Evolutionary conservation across 92 coral and sea anemone genomes (phyloP), one percentile per base, ranked within the genome.

Genomic region (Paramuricea clavata): DNA sequence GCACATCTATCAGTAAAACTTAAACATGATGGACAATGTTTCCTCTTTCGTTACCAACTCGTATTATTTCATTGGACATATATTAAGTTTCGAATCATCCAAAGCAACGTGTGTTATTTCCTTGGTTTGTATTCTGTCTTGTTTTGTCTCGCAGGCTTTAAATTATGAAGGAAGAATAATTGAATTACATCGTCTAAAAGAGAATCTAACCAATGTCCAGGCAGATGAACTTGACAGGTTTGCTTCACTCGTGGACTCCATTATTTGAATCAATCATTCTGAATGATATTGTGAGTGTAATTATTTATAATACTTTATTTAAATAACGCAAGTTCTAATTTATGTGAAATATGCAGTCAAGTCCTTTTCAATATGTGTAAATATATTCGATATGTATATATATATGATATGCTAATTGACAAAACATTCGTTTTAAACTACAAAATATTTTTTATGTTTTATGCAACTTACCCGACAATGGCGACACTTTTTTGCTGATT

Each of bases 191-290:
- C 87, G 92, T 69, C 83, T 96, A n/a, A 93, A 89, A 83, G 65
- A 86, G 39, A 80, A 69, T 21, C 93, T 94, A 74, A 62, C 94
- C 64, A 88, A 83, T 25, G 89, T 94, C 22, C 83, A 95, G n/a
- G 94, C 97, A 2, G 99, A 96, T 88, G 97, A 92, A 32, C 94
- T 96, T 77, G 99, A 96, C 83, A 78, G 95, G 76, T 94, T 96
- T 86, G 90, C 94, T 22, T 59, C 84, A 15, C 57, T 79, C 1
- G 72, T 79, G 54, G 84, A 79, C 31, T 79, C 73, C 21, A 54
- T 79, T 35, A 59, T 79, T 15, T 79, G 41, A 65, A 5, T 28
- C 8, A 28, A 8, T 0, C 68, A 22, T 60, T 65, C 21, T 25
- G 10, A 25, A 27, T 21, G 61, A 76, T 21, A 16, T 52, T 30